Base-by-base conservation (phyloP, 1,140 invertebrate species). In the Papilio dardanus region DNA sequence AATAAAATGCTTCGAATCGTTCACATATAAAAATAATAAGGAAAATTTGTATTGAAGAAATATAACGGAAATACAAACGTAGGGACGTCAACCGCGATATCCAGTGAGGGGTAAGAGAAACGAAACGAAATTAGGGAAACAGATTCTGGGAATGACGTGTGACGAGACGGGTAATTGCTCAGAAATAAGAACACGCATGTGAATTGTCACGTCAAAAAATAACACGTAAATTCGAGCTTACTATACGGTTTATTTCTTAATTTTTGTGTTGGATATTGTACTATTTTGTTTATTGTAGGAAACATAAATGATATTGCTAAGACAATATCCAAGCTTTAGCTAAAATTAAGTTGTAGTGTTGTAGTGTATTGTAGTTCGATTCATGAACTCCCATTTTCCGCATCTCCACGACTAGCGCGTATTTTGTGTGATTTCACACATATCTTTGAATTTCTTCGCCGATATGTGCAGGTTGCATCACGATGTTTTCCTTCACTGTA, bases 121-220 rank as follows among this genome's bases (percentile, higher is more conserved):
- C 21, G 54, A 58, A 58, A 58, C 54, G 21, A 58, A 58, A 58
- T 58, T 58, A 58, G 54, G 54, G 54, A 28, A 58, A 58, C 54
- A 58, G 54, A 58, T 58, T 58, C 54, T 58, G 54, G 21, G 54
- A 58, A 58, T 58, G 54, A 58, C 54, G 54, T 58, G 54, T 58
- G 54, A 58, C 54, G 54, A 58, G 54, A 58, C 21, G 54, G 54
- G 54, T 58, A 58, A 58, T 58, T 58, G 54, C 54, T 28, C 54
- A 58, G 54, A 58, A 58, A 58, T 24, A 58, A 58, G 54, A 28
- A 58, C 54, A 58, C 54, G 54, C 54, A 58, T 58, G 54, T 28
- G 54, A 28, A 58, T 58, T 58, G 54, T 58, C 54, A 58, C 54
- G 54, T 58, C 54, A 58, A 58, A 58, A 58, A 58, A 58, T 58